These are phyloP conservation scores for Lasioglossum villosulum DNA, from an alignment of 2,888 invertebrate genomes.

Conservation along the genomic window DNA sequence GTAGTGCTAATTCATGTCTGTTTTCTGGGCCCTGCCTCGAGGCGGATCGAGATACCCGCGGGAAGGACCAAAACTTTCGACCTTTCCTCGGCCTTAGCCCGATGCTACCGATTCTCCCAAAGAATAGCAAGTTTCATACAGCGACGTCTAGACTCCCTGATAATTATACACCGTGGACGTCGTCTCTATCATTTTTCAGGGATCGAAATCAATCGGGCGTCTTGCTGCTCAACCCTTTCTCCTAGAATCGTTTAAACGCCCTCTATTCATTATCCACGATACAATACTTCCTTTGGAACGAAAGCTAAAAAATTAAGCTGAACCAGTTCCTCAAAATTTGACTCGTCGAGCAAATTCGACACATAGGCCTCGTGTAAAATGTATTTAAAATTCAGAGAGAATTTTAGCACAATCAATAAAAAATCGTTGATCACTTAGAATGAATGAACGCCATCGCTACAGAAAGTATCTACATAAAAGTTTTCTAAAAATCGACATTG, in stretches of 20 bases:
- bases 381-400: no score
- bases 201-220: background rate
- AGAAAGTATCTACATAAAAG: background rate
- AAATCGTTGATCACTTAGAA: no score
- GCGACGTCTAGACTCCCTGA: conserved; percentile 8
- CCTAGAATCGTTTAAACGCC: conserved; percentile 1
- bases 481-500: background rate
- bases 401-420: no score
- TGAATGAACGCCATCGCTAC: no score
- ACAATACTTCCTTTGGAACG: background rate
- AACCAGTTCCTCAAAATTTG: background rate
- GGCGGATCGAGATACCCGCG: conserved; percentile 11
- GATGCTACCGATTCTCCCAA: background rate
- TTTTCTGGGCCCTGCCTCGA: conserved; percentile 45
- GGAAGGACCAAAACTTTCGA: conserved; percentile 9
- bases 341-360: no score
- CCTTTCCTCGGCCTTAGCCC: background rate
- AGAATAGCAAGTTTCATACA: background rate
- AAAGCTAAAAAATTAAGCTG: background rate
- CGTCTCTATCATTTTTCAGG: background rate
- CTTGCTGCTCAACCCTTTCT: background rate
- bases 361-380: no score
- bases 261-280: background rate
- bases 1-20: conserved; percentile 45
- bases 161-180: background rate